Conservation (phyloP, 2,113 vertebrate species). For the Tragulus kanchil region DNA sequence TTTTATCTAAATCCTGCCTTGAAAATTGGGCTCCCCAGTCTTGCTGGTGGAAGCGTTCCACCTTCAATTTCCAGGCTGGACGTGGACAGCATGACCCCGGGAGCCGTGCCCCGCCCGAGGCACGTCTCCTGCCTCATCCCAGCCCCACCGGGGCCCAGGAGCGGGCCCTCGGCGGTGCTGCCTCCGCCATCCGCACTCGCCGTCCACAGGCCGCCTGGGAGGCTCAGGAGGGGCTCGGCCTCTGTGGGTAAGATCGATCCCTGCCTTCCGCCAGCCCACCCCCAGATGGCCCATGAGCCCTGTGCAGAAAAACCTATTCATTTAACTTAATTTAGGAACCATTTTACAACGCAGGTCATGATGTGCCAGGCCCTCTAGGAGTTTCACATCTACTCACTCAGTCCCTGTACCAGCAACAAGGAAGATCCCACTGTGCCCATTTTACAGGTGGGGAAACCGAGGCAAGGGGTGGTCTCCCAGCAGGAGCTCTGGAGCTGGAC, state of each 20-base stretch:
- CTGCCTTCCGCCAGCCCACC: rapidly evolving
- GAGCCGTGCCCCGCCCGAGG: not conserved
- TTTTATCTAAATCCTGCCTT: slow-evolving; percentile 87
- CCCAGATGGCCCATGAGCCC: not conserved
- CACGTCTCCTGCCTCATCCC: not conserved
- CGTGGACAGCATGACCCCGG: slow-evolving; percentile 54
- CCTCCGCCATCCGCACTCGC: rapidly evolving
- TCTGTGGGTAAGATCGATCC: rapidly evolving
- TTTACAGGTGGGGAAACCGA: not conserved
- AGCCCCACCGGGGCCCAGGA: rapidly evolving
- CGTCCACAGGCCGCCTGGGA: rapidly evolving
- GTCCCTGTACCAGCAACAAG: not conserved
- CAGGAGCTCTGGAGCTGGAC: not conserved
- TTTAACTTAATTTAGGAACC: not conserved
- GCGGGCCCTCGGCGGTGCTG: rapidly evolving
- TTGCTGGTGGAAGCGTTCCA: slow-evolving; percentile 72
- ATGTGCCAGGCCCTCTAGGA: no score
- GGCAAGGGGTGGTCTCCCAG: not conserved
- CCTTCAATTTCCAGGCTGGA: slow-evolving; percentile 76
- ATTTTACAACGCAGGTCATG: rapidly evolving
- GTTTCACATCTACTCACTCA: not conserved
- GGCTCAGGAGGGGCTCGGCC: not conserved
- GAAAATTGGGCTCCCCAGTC: slow-evolving; percentile 77
- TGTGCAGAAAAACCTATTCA: not conserved
- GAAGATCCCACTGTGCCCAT: not conserved